Evolutionary conservation across 2,888 invertebrate species (phyloP).

Genomic region (Timandra comae): DNA sequence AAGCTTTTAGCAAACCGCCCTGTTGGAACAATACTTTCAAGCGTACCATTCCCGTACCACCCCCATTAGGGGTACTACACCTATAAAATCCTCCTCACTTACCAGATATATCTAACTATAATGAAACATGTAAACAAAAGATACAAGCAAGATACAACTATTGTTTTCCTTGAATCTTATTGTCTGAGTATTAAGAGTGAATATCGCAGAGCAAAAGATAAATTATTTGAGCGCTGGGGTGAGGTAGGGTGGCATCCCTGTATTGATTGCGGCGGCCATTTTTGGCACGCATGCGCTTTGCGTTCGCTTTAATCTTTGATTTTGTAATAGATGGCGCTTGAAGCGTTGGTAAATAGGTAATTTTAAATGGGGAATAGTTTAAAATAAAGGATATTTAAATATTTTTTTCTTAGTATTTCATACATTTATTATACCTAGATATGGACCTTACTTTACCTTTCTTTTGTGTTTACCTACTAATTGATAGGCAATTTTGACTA

Average conservation of each 20-base stretch:
- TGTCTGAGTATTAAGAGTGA: conserved; percentile 19
- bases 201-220: conserved; percentile 25
- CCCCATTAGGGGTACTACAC: background rate
- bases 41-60: conserved; percentile 2
- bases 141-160: conserved; percentile 45
- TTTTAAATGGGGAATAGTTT: too few species aligned
- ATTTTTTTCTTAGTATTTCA: too few species aligned
- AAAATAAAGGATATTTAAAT: too few species aligned
- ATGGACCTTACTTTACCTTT: too few species aligned
- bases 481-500: too few species aligned
- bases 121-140: conserved; percentile 46
- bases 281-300: conserved; percentile 58
- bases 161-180: conserved; percentile 28
- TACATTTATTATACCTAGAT: too few species aligned
- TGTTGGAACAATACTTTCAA: background rate
- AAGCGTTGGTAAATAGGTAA: conserved; percentile 1
- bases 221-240: conserved; percentile 37
- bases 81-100: conserved; percentile 15
- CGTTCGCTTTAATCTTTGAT: conserved; percentile 25
- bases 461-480: too few species aligned
- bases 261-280: conserved; percentile 70
- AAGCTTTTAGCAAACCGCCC: background rate
- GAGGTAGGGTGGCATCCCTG: conserved; percentile 51
- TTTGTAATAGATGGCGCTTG: background rate
- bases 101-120: conserved; percentile 20